Percentiles rank a stretch among this genome's conserved stretches.
Evolutionary conservation across 2,797 vertebrate species (phyloP).

Genomic region (Apogon talboti): DNA sequence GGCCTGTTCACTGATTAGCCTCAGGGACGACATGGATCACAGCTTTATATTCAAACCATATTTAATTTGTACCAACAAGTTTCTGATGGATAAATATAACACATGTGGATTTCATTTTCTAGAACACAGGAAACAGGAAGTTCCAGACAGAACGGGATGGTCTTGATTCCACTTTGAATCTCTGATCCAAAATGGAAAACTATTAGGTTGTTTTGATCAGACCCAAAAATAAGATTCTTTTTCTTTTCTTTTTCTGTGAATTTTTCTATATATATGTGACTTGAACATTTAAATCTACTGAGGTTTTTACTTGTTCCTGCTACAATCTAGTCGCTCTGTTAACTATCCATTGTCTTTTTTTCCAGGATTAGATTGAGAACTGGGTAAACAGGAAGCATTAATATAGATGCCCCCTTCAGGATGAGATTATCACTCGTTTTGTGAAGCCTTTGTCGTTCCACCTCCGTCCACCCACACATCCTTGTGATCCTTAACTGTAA

Average conservation of each 20-base stretch:
- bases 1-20: slow-evolving; percentile 3
- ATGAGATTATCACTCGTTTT: slow-evolving; percentile 42
- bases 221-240: not conserved
- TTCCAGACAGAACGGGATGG: slow-evolving; percentile 42
- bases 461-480: slow-evolving; percentile 19
- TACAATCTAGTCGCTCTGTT: slow-evolving; percentile 39
- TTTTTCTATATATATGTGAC: not conserved
- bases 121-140: slow-evolving; percentile 68
- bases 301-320: not conserved
- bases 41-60: slow-evolving; percentile 24
- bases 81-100: slow-evolving; percentile 43
- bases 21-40: slow-evolving; percentile 1
- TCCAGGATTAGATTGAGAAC: slow-evolving; percentile 28
- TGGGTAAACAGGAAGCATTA: slow-evolving; percentile 42
- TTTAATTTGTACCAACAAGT: slow-evolving; percentile 34
- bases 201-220: slow-evolving; percentile 27
- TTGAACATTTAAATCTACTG: slow-evolving; percentile 23
- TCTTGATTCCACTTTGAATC: slow-evolving; percentile 12
- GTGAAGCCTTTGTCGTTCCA: slow-evolving; percentile 33
- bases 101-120: slow-evolving; percentile 59
- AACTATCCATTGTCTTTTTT: not conserved
- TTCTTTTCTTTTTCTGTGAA: too few relatives aligned
- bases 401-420: slow-evolving; percentile 12
- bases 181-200: slow-evolving; percentile 30
- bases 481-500: slow-evolving; percentile 2